Base-by-base conservation (phyloP, 2,888 invertebrate species). In the Phortica magna region DNA sequence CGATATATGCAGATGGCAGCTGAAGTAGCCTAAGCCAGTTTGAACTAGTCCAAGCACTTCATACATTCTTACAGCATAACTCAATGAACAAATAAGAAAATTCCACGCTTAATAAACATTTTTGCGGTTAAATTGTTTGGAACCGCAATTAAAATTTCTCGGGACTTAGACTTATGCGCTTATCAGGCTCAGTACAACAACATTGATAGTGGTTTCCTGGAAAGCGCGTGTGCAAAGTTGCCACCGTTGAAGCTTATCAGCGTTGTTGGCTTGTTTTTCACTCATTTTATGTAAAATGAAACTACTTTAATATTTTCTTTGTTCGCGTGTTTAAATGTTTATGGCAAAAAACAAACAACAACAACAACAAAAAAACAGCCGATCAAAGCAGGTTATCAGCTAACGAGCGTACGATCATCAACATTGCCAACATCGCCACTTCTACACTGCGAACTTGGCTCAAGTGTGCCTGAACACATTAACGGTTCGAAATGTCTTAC, bases 391-490 rank as follows among this genome's bases (percentile, higher is more conserved):
- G 70, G 55, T 71, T 71, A 71, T 71, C 70, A 71, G 43, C 67
- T 22, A 10, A 31, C 64, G 39, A 48, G 48, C 48, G 48, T 31
- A 2, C 5, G 31, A 31, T 31, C 31, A 67, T 42, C 42, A 65
- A 31, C 65, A 42, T 31, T 31, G 59, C 59, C 14, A 59, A 7
- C 17, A 59, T 0, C 59, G n/a, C 39, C 42, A 42, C 67, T 67
- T 67, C n/a, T n/a, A n/a, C n/a, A n/a, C 41, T 42, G 41, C 41
- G 31, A 12, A 12, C 48, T 59, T 14, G 64, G 80, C 88, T 85
- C 85, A 65, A 65, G 88, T 85, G 88, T 85, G 87, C 48, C 48
- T 48, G 85, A 86, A 88, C 88, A 87, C 85, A 86, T 86, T 87
- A 86, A 86, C 88, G 85, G 84, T 79, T 79, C 77, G 31, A 71